These are phyloP conservation scores for Leucoraja ocellata DNA, from an alignment of 2,797 vertebrate genomes.

Conservation along the genomic window DNA sequence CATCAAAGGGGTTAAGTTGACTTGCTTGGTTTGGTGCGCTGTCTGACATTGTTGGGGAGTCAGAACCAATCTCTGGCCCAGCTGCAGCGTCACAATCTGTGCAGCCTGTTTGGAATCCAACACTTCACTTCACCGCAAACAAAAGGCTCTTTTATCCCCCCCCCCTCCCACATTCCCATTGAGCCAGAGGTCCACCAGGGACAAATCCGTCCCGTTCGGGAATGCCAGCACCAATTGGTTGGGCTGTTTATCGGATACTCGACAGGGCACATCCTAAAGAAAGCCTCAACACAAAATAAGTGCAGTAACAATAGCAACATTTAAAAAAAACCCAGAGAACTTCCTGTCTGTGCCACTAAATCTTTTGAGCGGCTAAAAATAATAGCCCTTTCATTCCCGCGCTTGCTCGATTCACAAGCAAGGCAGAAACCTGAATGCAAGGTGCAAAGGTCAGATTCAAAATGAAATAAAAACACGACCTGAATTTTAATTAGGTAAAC, in stretches of 20 bases:
- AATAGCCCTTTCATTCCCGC: neutral
- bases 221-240: neutral
- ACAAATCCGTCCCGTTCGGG: neutral
- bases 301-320: no score
- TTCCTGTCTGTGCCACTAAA: neutral
- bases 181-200: neutral
- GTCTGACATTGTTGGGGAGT: no score
- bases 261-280: neutral
- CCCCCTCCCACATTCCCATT: slow-evolving; percentile 8
- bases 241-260: no score
- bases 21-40: neutral
- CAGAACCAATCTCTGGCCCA: neutral
- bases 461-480: neutral
- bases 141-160: slow-evolving; percentile 18
- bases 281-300: neutral
- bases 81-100: neutral
- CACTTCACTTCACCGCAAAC: neutral
- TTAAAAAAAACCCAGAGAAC: neutral
- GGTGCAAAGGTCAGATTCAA: slow-evolving; percentile 5
- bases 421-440: neutral
- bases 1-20: neutral
- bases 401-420: neutral
- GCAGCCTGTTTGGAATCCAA: neutral
- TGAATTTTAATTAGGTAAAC: neutral
- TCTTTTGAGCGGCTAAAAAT: neutral